Evolutionary conservation across 2,888 invertebrate species (phyloP).

Genomic region (Lycocerus yunnanus): DNA sequence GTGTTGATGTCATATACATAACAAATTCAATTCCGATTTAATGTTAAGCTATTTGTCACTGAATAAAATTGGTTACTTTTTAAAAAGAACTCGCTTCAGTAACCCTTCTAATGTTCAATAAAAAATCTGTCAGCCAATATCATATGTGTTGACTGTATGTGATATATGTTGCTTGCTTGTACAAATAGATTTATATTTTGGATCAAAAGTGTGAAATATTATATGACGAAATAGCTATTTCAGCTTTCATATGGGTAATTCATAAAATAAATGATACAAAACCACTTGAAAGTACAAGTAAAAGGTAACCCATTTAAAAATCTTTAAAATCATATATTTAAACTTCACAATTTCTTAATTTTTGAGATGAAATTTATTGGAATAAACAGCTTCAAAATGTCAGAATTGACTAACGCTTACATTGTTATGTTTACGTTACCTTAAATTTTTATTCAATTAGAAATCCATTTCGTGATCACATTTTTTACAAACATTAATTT

Average conservation of each 20-base stretch:
- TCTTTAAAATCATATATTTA: neutral
- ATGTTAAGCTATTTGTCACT: slow-evolving; percentile 18
- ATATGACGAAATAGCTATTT: slow-evolving; percentile 26
- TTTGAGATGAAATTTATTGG: neutral
- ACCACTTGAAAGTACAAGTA: neutral
- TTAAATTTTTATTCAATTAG: neutral
- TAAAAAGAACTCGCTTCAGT: slow-evolving; percentile 27
- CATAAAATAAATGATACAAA: slow-evolving; percentile 14
- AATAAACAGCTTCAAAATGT: neutral
- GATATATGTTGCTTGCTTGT: slow-evolving; percentile 29
- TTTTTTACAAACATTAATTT: neutral
- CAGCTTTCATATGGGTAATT: slow-evolving; percentile 15
- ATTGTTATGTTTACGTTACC: neutral
- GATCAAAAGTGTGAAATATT: slow-evolving; percentile 31
- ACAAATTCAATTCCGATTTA: slow-evolving; percentile 21
- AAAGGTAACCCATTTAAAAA: neutral
- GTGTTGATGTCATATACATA: slow-evolving; percentile 21
- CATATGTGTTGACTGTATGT: slow-evolving; percentile 30
- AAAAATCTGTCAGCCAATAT: slow-evolving; percentile 35
- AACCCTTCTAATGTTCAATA: slow-evolving; percentile 36
- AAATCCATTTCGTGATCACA: neutral
- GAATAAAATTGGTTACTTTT: slow-evolving; percentile 22
- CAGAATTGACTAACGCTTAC: neutral
- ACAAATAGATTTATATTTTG: slow-evolving; percentile 31
- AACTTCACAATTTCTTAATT: neutral